Conservation (phyloP, 2,113 vertebrate genomes). For the Chroicocephalus ridibundus region DNA sequence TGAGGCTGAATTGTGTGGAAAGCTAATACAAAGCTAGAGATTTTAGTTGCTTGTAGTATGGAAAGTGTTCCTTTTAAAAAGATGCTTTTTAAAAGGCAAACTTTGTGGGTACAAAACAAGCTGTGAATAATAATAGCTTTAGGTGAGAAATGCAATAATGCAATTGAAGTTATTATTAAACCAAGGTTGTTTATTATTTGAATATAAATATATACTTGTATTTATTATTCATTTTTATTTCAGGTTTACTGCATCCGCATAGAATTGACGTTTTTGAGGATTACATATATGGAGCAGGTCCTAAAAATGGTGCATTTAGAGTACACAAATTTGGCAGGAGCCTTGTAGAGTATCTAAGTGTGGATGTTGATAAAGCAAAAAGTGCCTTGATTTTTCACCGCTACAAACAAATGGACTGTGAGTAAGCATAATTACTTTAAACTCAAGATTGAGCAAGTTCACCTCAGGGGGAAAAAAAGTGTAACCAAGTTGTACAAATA, state of each 20-base stretch:
- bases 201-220: background rate
- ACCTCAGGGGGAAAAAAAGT: accelerated
- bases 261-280: slow-evolving; percentile 96
- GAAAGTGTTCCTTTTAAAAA: background rate
- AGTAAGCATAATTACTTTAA: slow-evolving; percentile 64
- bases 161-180: background rate
- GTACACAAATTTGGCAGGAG: slow-evolving; percentile 91
- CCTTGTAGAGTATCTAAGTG: slow-evolving; percentile 80
- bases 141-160: background rate
- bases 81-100: background rate
- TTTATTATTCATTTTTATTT: slow-evolving; percentile 6
- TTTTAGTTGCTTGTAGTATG: background rate
- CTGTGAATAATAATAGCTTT: background rate
- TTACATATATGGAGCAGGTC: slow-evolving; percentile 93
- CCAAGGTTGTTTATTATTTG: background rate
- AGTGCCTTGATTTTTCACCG: slow-evolving; percentile 90
- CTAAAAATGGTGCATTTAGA: slow-evolving; percentile 90
- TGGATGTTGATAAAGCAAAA: slow-evolving; percentile 89
- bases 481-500: background rate
- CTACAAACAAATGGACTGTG: slow-evolving; percentile 93
- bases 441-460: background rate
- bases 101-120: background rate
- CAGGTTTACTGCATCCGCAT: slow-evolving; percentile 92
- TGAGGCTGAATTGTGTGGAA: background rate
- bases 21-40: background rate